Percentiles rank a stretch among this genome's conserved stretches.
Evolutionary conservation across 2,797 vertebrate species (phyloP).

Genomic region (Chiloscyllium punctatum): DNA sequence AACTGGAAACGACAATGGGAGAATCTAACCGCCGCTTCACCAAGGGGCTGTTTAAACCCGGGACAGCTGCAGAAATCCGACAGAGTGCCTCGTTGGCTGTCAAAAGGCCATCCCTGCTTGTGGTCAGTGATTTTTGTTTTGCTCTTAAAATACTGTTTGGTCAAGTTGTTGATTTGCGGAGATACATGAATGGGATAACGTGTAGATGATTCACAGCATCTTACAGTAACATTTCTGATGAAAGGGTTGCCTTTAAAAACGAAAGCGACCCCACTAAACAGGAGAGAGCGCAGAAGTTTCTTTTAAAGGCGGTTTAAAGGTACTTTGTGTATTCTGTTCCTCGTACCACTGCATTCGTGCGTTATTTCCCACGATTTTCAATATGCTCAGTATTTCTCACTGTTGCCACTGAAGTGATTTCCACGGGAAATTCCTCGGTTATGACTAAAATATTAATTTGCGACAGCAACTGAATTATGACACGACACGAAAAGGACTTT

Average conservation of each 20-base stretch:
- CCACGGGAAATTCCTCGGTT: constrained; percentile 5
- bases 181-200: background rate
- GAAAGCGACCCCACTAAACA: background rate
- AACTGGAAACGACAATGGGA: background rate
- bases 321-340: background rate
- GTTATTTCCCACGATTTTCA: background rate
- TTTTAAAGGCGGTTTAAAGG: background rate
- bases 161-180: background rate
- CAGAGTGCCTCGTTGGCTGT: constrained; percentile 73
- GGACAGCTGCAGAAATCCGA: constrained; percentile 78
- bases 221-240: background rate
- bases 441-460: background rate
- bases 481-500: background rate
- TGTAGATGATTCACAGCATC: background rate
- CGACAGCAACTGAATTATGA: background rate
- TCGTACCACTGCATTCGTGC: too few relatives aligned
- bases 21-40: constrained; percentile 87
- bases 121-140: background rate
- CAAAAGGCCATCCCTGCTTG: constrained; percentile 47
- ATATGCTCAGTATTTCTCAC: background rate
- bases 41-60: constrained; percentile 85
- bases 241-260: background rate
- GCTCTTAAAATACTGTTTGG: background rate
- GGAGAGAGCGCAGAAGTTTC: background rate
- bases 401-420: background rate